Base-by-base conservation (phyloP, 2,888 invertebrate genomes). In the Meliscaeva auricollis region DNA sequence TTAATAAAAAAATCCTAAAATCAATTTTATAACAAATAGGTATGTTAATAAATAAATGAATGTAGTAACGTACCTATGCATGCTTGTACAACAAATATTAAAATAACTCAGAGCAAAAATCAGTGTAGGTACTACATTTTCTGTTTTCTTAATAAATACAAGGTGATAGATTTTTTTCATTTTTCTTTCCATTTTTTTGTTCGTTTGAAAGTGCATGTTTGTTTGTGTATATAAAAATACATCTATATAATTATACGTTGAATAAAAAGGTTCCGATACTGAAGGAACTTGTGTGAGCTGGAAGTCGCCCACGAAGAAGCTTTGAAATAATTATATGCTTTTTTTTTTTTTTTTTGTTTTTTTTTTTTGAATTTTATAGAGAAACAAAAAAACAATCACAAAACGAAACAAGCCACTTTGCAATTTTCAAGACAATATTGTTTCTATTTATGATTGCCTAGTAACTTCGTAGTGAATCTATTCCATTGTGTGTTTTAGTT, bases 401-500 rank as follows among this genome's bases (percentile, higher is more conserved):
- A 35, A 26, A 35, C 35, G 35, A 35, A 26, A 11, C 15, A 17
- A 15, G 32, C 17, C 11, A 35, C 17, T 35, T 58, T 35, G 56
- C 17, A 35, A 20, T 35, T 35, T 35, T 35, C n/a, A 52, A 52
- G 30, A 52, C 52, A 58, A 35, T 2, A 7, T 20, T 17, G 15
- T 35, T 9, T 58, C 11, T 17, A 58, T 32, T 44, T 52, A 62
- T 62, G 41, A 26, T 62, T 26, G 26, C 62, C 62, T 62, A 15
- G 26, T 62, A 26, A 22, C 26, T 62, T 38, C 9, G 62, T 41
- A 62, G 62, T 62, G 41, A 62, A 44, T 62, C 44, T 44, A 62
- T 62, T 62, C 44, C 62, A 62, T 22, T 62, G 62, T 44, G 62
- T 11, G 4, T 41, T 62, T 38, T n/a, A 62, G 41, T n/a, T 62